Evolutionary conservation across 1,140 invertebrate genomes (phyloP), one percentile per base, ranked within the genome.

Genomic region (Eumaeus atala): DNA sequence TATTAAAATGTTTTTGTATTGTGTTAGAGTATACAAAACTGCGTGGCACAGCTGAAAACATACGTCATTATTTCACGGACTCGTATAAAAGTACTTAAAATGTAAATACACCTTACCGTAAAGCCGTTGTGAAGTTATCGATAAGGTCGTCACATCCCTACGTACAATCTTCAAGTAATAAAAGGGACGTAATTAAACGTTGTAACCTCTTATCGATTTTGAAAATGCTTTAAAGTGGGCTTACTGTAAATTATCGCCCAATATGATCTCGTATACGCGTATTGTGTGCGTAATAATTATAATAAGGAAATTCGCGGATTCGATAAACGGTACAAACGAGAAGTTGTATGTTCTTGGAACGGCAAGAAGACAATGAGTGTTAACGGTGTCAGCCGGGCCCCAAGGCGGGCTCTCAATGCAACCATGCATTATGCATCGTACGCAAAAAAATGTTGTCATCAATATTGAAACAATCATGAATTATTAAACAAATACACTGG

Each of bases 311-410:
- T 63, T 40, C 62, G 58, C 67, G 67, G 61, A 58, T 71, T 72
- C 73, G 67, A 66, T 69, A 75, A 84, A 84, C 81, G 78, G 77
- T 82, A 81, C 70, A 82, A 74, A 79, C 77, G 65, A 76, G 79
- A 74, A 72, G 71, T n/a, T n/a, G n/a, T 65, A 75, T 70, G 64
- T 81, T 78, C 77, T 72, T 51, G 58, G 79, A 83, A 82, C 68
- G 72, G 75, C 77, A 82, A n/a, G 72, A 78, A 82, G 67, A 84
- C 81, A 84, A 82, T 82, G 72, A 72, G 72, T 62, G 62, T 56
- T 84, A 84, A 81, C 81, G 81, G 81, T 81, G 70, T 28, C 21
- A 28, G 21, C 59, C 64, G 57, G 62, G 49, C 67, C 66, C 56
- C 59, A 54, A 44, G 65, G 65, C 62, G 54, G 59, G 55, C 54